phyloP scores from a whole-genome alignment of 2,888 invertebrate genomes.

The Rugalucina vietnamica region DNA sequence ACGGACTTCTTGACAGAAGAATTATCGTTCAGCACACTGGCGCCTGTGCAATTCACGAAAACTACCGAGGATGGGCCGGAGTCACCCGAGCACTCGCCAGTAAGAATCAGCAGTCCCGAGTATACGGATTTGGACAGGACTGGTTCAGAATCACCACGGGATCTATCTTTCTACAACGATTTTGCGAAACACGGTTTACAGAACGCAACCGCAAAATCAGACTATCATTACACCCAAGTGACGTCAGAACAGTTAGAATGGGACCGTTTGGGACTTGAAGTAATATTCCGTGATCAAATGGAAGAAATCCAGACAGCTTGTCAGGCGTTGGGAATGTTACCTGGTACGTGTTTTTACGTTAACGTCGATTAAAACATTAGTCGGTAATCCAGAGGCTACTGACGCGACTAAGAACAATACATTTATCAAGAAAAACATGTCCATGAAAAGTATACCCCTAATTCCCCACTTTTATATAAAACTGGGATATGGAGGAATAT shows the following conservation, averaged over 20 bases:
- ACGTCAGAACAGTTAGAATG: not conserved
- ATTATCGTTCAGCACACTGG: constrained; percentile 26
- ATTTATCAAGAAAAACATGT: too few species aligned
- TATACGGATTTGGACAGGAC: not conserved
- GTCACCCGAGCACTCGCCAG: not conserved
- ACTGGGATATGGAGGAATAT: too few species aligned
- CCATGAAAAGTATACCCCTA: too few species aligned
- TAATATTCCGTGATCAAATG: constrained; percentile 5
- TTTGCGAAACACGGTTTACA: not conserved
- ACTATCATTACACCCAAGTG: not conserved
- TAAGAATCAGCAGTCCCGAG: not conserved
- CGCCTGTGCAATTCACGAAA: constrained; percentile 25
- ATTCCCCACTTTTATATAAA: too few species aligned
- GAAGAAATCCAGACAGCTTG: not conserved
- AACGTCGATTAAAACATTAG: too few species aligned
- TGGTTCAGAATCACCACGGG: not conserved
- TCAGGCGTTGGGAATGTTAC: not conserved
- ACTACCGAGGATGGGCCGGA: not conserved
- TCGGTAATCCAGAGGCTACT: too few species aligned
- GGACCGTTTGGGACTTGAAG: too few species aligned
- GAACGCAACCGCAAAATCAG: not conserved
- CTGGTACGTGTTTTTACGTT: too few species aligned
- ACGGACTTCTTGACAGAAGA: constrained; percentile 38
- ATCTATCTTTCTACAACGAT: not conserved
- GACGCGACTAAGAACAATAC: too few species aligned